These are phyloP conservation scores for Heliocidaris erythrogramma DNA, from an alignment of 35 echinoderm and acorn worm genomes.

Conservation along the genomic window DNA sequence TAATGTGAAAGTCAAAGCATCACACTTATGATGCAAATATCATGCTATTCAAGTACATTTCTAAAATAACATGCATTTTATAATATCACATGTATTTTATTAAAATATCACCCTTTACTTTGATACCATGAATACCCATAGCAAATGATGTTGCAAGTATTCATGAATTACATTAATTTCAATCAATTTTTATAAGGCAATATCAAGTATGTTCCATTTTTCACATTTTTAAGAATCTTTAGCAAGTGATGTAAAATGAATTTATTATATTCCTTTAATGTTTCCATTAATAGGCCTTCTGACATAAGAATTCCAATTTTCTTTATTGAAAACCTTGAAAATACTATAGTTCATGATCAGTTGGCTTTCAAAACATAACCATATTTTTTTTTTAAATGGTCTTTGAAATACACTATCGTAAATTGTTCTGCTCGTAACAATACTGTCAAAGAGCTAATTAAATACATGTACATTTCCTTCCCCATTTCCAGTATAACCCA, in stretches of 20 bases:
- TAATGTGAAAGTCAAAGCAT: not conserved
- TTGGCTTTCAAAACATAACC: no score
- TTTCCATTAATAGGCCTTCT: no score
- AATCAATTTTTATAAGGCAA: no score
- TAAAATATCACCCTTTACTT: not conserved
- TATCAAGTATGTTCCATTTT: no score
- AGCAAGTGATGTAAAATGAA: no score
- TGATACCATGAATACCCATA: not conserved
- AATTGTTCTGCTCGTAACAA: not conserved
- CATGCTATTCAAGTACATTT: not conserved
- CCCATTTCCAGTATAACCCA: not conserved
- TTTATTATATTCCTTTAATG: no score
- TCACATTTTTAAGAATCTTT: no score
- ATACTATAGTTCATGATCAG: no score
- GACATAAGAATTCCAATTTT: no score
- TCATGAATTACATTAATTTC: no score
- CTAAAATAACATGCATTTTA: not conserved
- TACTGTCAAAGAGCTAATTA: not conserved
- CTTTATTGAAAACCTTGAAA: no score
- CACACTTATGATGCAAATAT: not conserved
- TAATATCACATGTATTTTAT: not conserved
- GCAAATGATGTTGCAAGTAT: not conserved
- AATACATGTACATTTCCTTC: not conserved
- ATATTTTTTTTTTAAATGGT: no score
- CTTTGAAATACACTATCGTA: not conserved